These are phyloP conservation scores for Erethizon dorsatum DNA, from an alignment of 2,797 vertebrate genomes.

Conservation along the genomic window DNA sequence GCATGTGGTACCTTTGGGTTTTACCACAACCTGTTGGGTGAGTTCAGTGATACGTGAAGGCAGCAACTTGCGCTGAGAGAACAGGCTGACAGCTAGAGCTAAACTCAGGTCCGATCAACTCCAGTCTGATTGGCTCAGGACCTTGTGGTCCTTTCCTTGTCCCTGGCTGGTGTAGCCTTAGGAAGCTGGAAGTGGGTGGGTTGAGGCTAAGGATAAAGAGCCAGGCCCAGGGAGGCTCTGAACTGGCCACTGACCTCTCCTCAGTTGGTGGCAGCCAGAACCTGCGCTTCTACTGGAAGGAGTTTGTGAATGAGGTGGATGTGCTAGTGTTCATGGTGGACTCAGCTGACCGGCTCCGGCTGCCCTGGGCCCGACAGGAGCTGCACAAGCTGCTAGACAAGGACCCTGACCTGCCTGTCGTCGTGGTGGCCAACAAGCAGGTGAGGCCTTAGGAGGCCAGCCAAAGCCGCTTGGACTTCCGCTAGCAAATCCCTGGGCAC, in stretches of 20 bases:
- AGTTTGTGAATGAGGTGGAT: constrained; percentile 94
- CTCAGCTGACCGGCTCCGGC: constrained; percentile 92
- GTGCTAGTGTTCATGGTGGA: constrained; percentile 96
- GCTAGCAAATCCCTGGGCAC: not conserved
- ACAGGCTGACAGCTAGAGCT: not conserved
- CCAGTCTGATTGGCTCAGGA: not conserved
- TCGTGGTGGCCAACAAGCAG: constrained; percentile 92
- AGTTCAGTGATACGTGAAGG: not conserved
- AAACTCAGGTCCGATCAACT: not conserved
- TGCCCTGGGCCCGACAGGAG: constrained; percentile 92
- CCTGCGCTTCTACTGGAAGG: constrained; percentile 94
- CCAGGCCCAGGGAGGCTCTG: constrained; percentile 45
- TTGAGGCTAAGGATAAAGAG: not conserved
- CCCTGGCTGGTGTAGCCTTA: not conserved
- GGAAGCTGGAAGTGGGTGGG: not conserved
- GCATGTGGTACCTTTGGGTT: not conserved
- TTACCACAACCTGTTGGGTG: not conserved
- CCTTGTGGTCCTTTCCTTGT: not conserved
- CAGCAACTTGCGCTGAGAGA: not conserved
- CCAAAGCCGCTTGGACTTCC: not conserved
- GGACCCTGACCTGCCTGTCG: constrained; percentile 92
- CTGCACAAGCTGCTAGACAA: constrained; percentile 93
- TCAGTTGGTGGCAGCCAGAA: constrained; percentile 95
- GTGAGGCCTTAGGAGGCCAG: constrained; percentile 66
- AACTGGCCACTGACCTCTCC: constrained; percentile 57